phyloP scores from a whole-genome alignment of 2,888 invertebrate genomes.

The Anthophora plumipes region DNA sequence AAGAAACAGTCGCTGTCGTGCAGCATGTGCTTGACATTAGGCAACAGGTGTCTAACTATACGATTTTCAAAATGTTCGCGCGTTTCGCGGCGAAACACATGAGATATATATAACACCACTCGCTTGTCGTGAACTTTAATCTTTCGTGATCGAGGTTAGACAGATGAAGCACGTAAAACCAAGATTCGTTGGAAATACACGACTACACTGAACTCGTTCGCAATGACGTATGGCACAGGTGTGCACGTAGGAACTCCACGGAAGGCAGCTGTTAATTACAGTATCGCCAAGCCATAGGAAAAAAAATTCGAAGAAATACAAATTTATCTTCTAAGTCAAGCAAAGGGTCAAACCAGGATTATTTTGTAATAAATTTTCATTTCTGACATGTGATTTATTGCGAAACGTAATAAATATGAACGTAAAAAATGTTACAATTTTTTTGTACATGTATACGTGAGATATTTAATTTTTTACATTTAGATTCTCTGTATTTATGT shows the following conservation, averaged over 20 bases:
- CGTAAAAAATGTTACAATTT: not conserved
- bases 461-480: not conserved
- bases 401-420: not conserved
- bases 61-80: slow-evolving; percentile 60
- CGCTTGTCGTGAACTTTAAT: not conserved
- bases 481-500: not conserved
- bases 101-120: not conserved
- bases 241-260: slow-evolving; percentile 48
- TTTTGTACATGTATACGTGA: not conserved
- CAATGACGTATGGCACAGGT: slow-evolving; percentile 56
- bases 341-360: not conserved
- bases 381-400: not conserved
- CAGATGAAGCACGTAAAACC: slow-evolving; percentile 1
- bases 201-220: slow-evolving; percentile 61
- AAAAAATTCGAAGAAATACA: not conserved
- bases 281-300: slow-evolving; percentile 46
- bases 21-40: slow-evolving; percentile 59
- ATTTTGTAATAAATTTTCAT: not conserved
- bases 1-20: not conserved
- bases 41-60: slow-evolving; percentile 77
- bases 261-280: slow-evolving; percentile 47
- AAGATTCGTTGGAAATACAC: slow-evolving; percentile 44
- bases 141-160: not conserved
- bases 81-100: slow-evolving; percentile 12
- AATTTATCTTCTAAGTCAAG: not conserved